Base-by-base conservation (phyloP, 2,888 invertebrate genomes). In the Apeira syringaria region DNA sequence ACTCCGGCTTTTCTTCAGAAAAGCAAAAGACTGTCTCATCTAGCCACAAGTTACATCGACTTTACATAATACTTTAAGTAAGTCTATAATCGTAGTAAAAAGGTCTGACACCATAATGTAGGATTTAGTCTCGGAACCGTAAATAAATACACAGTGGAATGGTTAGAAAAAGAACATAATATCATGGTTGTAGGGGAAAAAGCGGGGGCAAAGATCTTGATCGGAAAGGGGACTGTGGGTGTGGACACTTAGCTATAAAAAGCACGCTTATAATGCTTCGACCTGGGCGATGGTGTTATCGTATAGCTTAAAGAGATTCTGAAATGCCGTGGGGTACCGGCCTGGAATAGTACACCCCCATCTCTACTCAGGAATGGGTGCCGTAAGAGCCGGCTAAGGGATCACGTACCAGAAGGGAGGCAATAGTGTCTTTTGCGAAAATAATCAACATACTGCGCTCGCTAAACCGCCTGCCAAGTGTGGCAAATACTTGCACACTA, bases 91-190 rank as follows among this genome's bases (percentile, higher is more conserved):
- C 47, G 36, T 20, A 43, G 50, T 49, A 56, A 58, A 49, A 47
- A 49, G 10, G n/a, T 25, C 50, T 48, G 53, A 52, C 58, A 53
- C 56, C 47, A 40, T 50, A 53, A 50, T 50, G 45, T 53, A 45
- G 47, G 52, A 52, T 50, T 50, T 47, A 47, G 24, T 17, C 17
- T 26, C 26, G 4, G 18, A 5, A 9, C 11, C 26, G 26, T 15
- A 25, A 18, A 24, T 33, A 34, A 28, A 27, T 13, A 32, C 26
- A 38, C 6, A 25, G 27, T 13, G 13, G 22, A 9, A 7, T 8
- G 13, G 32, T 15, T 22, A 18, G 18, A 33, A 33, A 40, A 40
- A 37, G 5, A 10, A 11, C 3, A 1, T 28, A 20, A 36, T 36
- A 28, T 28, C 24, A 30, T 15, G 29, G 20, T 13, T 22, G 13